Evolutionary conservation across 2,113 vertebrate species (phyloP).

Genomic region (Anhinga rufa): DNA sequence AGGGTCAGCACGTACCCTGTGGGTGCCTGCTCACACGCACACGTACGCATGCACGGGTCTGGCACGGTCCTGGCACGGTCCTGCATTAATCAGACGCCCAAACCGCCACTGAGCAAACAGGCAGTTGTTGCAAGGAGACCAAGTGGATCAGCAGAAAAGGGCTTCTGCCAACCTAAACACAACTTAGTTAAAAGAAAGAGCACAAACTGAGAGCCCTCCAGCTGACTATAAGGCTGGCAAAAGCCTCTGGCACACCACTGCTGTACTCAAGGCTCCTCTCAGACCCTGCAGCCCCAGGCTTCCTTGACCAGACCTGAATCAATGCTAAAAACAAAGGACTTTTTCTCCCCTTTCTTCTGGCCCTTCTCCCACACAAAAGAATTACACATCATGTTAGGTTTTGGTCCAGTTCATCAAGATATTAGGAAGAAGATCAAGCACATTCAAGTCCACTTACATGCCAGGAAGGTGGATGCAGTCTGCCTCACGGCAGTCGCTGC

Average conservation of each 20-base stretch:
- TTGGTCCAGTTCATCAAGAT: neutral
- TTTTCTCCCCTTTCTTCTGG: neutral
- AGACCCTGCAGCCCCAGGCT: neutral
- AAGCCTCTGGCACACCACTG: fast-evolving
- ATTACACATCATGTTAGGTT: neutral
- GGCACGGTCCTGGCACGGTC: fast-evolving
- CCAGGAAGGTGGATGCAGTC: neutral
- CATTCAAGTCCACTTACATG: fast-evolving
- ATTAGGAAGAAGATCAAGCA: neutral
- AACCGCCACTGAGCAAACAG: neutral
- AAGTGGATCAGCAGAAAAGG: neutral
- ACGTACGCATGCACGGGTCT: fast-evolving
- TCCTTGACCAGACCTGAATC: neutral
- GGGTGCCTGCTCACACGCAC: neutral
- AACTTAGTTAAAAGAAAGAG: neutral
- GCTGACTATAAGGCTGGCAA: neutral
- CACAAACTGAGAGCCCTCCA: neutral
- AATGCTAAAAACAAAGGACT: neutral
- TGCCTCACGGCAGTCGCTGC: neutral
- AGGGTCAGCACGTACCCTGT: neutral
- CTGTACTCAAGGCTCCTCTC: neutral
- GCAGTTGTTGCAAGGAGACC: neutral
- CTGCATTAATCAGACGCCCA: fast-evolving
- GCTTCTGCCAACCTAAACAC: neutral
- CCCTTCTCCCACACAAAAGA: neutral